These are phyloP conservation scores for Griposia aprilina DNA, from an alignment of 2,888 invertebrate genomes.

Conservation along the genomic window DNA sequence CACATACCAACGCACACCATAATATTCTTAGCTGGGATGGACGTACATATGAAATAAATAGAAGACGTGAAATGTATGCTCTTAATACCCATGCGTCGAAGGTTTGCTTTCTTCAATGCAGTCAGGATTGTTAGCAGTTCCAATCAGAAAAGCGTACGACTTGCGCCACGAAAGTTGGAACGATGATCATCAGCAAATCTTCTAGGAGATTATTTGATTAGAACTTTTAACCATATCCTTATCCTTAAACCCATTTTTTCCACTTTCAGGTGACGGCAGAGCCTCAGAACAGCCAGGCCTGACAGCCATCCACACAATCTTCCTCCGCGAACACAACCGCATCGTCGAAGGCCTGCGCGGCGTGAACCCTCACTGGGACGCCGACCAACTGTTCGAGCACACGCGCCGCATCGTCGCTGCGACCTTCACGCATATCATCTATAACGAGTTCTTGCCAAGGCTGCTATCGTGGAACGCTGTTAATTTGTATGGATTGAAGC, in stretches of 20 bases:
- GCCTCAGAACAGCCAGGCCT: constrained; percentile 98
- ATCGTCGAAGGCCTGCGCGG: constrained; percentile 94
- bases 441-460: constrained; percentile 97
- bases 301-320: constrained; percentile 96
- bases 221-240: neutral
- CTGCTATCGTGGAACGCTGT: constrained; percentile 97
- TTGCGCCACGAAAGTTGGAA: neutral
- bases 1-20: neutral
- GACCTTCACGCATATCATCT: constrained; percentile 95
- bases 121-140: neutral
- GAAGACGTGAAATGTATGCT: neutral
- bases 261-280: constrained; percentile 93
- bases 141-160: constrained; percentile 14
- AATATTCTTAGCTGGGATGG: neutral
- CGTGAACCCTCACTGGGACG: constrained; percentile 97
- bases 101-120: neutral
- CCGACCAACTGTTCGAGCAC: constrained; percentile 96
- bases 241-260: neutral
- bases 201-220: neutral
- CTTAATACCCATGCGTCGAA: neutral
- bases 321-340: constrained; percentile 97
- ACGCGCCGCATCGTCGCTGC: constrained; percentile 94
- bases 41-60: neutral
- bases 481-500: constrained; percentile 96
- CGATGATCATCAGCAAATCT: neutral